These are phyloP conservation scores for Gadus chalcogrammus DNA, from an alignment of 2,113 vertebrate species.

Conservation along the genomic window DNA sequence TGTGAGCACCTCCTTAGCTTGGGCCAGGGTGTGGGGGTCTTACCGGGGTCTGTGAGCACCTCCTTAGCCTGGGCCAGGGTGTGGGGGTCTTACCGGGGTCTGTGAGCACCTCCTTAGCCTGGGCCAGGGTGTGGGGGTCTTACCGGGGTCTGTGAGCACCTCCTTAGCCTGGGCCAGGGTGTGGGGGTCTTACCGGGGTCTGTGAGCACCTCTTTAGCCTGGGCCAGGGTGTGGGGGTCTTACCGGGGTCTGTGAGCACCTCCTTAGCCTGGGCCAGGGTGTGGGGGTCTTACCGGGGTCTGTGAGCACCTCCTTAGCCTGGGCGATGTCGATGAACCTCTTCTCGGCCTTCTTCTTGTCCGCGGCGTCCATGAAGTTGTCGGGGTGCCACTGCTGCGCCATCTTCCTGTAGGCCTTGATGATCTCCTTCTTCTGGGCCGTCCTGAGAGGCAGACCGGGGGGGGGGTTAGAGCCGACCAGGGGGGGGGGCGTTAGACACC, in stretches of 20 bases:
- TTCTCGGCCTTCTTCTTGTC: conserved; percentile 97
- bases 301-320: conserved; percentile 97
- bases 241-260: conserved; percentile 96
- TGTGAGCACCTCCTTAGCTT: too few species aligned
- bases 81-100: conserved; percentile 80
- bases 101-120: conserved; percentile 97
- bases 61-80: conserved; percentile 88
- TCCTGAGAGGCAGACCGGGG: conserved; percentile 68
- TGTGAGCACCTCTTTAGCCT: conserved; percentile 97
- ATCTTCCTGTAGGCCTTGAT: conserved; percentile 95
- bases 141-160: conserved; percentile 96
- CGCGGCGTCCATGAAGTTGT: conserved; percentile 92
- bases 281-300: conserved; percentile 80
- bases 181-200: conserved; percentile 80
- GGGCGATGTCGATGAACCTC: conserved; percentile 96
- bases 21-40: too few species aligned
- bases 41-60: conserved; percentile 96
- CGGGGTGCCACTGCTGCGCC: conserved; percentile 96
- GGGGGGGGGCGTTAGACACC: too few species aligned
- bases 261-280: conserved; percentile 88
- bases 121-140: too few species aligned
- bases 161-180: conserved; percentile 88
- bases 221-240: too few species aligned
- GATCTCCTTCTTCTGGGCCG: conserved; percentile 96
- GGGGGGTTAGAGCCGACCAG: too few species aligned